Evolutionary conservation across 2,113 vertebrate genomes (phyloP).

Genomic region (Pterophyllum scalare): DNA sequence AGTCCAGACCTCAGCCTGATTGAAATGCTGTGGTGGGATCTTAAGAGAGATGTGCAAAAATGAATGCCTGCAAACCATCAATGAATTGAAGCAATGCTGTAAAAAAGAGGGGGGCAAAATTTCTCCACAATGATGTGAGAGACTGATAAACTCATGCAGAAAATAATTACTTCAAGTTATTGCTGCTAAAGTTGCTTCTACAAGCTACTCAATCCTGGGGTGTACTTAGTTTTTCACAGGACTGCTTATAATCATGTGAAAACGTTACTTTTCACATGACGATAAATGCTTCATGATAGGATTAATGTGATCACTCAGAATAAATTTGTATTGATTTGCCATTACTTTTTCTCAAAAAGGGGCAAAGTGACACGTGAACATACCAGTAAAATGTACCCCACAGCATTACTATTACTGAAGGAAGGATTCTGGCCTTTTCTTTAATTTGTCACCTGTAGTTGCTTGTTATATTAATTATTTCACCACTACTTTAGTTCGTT

Average conservation of each 20-base stretch:
- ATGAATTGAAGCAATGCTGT: neutral
- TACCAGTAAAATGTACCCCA: neutral
- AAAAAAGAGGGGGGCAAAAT: neutral
- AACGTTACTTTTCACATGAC: neutral
- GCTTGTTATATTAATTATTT: neutral
- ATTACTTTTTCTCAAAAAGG: neutral
- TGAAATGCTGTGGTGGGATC: neutral
- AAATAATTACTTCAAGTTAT: neutral
- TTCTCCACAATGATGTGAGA: neutral
- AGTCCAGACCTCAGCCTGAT: neutral
- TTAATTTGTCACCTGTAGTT: neutral
- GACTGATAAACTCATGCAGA: neutral
- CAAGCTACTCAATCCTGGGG: too few relatives aligned
- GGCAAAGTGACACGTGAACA: neutral
- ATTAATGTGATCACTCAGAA: neutral
- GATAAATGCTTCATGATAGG: neutral
- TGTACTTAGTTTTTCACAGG: too few relatives aligned
- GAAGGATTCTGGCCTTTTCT: too few relatives aligned
- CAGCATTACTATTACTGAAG: neutral
- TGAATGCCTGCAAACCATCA: neutral
- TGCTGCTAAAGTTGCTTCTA: neutral
- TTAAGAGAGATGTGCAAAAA: neutral
- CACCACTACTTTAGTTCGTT: neutral
- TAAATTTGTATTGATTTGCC: neutral
- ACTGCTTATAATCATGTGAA: too few relatives aligned